Conservation (phyloP, 2,113 vertebrate species). For the Notothenia coriiceps region DNA sequence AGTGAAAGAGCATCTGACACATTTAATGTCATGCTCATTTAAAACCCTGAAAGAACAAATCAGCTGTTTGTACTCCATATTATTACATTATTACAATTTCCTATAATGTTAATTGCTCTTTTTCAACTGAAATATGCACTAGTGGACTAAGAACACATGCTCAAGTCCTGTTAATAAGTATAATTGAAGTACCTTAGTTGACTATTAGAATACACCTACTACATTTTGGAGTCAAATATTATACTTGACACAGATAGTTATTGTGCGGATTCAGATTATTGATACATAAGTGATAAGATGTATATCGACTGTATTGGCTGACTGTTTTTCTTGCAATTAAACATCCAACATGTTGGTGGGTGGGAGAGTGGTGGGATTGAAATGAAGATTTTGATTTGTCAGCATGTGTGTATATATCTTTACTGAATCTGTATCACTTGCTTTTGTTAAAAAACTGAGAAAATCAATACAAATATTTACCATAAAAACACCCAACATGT, state of each 20-base stretch:
- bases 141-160: neutral
- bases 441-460: too few species aligned
- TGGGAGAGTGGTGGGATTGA: too few species aligned
- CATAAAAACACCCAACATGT: too few species aligned
- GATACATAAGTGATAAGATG: neutral
- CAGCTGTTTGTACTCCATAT: neutral
- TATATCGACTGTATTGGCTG: too few species aligned
- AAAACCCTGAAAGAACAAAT: neutral
- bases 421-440: too few species aligned
- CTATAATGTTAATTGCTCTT: neutral
- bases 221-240: neutral
- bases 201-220: neutral
- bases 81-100: neutral
- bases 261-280: neutral
- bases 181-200: too few species aligned
- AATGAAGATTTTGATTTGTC: too few species aligned
- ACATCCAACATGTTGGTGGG: too few species aligned
- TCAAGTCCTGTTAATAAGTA: neutral
- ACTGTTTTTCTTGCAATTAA: too few species aligned
- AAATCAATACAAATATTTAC: too few species aligned
- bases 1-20: constrained; percentile 9
- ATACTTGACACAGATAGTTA: neutral
- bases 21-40: neutral
- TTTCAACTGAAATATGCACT: neutral
- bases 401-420: too few species aligned